phyloP scores from a whole-genome alignment of 2,797 vertebrate species.

The Protosalanx chinensis region DNA sequence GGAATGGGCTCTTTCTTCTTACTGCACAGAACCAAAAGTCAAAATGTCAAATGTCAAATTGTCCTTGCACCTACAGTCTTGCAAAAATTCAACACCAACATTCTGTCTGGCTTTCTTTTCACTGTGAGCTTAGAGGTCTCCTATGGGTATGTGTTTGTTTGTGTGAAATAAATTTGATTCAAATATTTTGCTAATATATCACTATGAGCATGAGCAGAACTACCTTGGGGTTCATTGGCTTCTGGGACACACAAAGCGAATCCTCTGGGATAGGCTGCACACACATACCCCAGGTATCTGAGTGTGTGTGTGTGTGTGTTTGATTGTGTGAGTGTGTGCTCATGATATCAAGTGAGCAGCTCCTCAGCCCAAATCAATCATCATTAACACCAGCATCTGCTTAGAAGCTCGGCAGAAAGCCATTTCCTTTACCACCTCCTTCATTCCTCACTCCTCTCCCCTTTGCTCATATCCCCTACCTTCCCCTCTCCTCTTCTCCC shows the following conservation, averaged over 20 bases:
- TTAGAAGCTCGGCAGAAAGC: slow-evolving; percentile 74
- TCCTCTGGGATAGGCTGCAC: background rate
- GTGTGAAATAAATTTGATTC: too few species aligned
- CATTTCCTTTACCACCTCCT: background rate
- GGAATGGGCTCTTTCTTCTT: too few species aligned
- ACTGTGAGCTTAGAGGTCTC: too few species aligned
- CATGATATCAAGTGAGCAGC: slow-evolving; percentile 75
- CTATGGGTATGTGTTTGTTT: too few species aligned
- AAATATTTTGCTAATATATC: too few species aligned
- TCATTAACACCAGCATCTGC: slow-evolving; percentile 81
- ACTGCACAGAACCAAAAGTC: too few species aligned
- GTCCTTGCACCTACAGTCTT: too few species aligned
- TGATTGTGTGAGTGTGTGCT: slow-evolving; percentile 28
- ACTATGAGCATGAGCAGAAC: too few species aligned
- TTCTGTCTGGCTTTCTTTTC: too few species aligned
- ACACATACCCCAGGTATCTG: slow-evolving; percentile 30
- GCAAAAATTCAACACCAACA: too few species aligned
- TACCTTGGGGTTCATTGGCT: background rate
- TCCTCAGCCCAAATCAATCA: slow-evolving; percentile 78
- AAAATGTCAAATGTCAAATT: too few species aligned
- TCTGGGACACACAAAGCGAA: background rate
- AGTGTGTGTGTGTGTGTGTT: background rate
- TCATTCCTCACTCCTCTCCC: slow-evolving; percentile 6
- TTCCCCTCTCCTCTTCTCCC: background rate
- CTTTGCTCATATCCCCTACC: background rate